phyloP scores from a whole-genome alignment of 2,797 vertebrate genomes.

The Poecilia picta region DNA sequence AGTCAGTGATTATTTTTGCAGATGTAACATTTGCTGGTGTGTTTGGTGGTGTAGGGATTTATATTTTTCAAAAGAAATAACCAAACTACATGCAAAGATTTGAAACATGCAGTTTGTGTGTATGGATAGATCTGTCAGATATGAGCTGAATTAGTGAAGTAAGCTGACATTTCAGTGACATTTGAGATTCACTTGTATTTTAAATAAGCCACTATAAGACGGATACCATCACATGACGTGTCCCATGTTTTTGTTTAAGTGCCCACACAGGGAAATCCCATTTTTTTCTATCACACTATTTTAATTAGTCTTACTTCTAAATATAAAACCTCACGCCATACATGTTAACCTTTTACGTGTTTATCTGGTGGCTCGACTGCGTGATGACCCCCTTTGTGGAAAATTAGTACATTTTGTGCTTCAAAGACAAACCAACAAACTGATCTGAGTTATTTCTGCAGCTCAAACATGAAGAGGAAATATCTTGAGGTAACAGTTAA shows the following conservation, averaged over 20 bases:
- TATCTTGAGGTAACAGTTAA: background rate
- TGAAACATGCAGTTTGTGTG: background rate
- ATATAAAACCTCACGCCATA: background rate
- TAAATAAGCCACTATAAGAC: background rate
- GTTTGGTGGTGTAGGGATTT: no score
- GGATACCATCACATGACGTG: background rate
- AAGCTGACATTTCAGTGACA: background rate
- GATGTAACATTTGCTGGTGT: background rate
- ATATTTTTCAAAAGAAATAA: background rate
- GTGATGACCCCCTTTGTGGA: background rate
- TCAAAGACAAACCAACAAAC: background rate
- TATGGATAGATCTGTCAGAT: background rate
- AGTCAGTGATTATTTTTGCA: background rate
- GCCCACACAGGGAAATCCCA: background rate
- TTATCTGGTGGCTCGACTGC: background rate
- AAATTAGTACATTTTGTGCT: background rate
- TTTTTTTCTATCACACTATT: background rate
- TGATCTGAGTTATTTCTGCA: background rate
- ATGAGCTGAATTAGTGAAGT: background rate
- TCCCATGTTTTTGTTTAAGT: background rate
- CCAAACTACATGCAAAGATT: background rate
- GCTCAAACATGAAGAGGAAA: background rate
- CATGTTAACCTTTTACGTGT: background rate
- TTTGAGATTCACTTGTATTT: background rate
- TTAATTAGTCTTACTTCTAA: background rate